phyloP scores from a whole-genome alignment of 1,140 invertebrate species.

The Trachymyrmex cornetzi region DNA sequence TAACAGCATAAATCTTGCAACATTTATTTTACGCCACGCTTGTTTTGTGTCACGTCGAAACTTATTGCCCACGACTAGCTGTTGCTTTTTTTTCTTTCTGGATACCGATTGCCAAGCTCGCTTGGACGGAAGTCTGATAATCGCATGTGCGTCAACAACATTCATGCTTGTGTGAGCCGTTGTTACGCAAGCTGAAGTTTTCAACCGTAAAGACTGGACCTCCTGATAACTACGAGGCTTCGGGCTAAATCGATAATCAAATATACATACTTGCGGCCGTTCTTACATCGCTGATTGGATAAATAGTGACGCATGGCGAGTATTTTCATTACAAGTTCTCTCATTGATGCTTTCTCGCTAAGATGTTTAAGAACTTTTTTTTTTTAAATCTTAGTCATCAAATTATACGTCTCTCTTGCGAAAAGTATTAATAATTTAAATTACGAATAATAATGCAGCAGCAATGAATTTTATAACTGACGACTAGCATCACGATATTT shows the following conservation, averaged over 20 bases:
- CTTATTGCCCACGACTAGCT: background rate
- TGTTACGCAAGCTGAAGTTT: slow-evolving; percentile 67
- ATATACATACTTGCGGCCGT: slow-evolving; percentile 43
- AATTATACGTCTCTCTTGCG: background rate
- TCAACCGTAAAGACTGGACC: slow-evolving; percentile 52
- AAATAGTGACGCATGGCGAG: slow-evolving; percentile 29
- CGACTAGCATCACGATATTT: background rate
- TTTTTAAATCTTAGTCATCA: background rate
- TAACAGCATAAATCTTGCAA: background rate
- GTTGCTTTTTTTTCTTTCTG: slow-evolving; percentile 19
- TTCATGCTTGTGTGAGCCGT: slow-evolving; percentile 34
- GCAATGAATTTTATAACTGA: background rate
- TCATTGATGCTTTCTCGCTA: slow-evolving; percentile 33
- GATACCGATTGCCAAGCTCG: slow-evolving; percentile 53
- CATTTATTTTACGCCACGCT: background rate
- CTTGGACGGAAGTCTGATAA: slow-evolving; percentile 71
- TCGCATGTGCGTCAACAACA: slow-evolving; percentile 70
- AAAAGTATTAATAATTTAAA: slow-evolving; percentile 13
- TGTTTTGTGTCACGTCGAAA: slow-evolving; percentile 36
- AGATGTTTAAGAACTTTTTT: too few species aligned
- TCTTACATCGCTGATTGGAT: slow-evolving; percentile 43
- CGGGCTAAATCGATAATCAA: slow-evolving; percentile 71
- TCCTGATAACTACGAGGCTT: slow-evolving; percentile 69
- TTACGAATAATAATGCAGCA: background rate
- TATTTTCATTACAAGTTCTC: slow-evolving; percentile 22